Evolutionary conservation across 2,888 invertebrate species (phyloP), one percentile per base, ranked within the genome.

Genomic region (Cheilosia soror): DNA sequence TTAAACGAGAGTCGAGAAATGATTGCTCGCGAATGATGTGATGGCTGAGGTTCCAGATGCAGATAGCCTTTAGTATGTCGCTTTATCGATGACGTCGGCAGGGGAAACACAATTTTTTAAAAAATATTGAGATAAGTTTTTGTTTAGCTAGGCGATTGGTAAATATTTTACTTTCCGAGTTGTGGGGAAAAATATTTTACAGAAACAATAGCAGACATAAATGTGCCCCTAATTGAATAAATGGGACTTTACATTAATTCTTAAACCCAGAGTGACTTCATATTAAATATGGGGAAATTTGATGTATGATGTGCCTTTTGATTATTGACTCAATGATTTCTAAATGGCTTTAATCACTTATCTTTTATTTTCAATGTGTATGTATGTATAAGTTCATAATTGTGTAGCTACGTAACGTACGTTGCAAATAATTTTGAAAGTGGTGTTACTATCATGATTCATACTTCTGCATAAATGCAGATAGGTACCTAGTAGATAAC

Each of bases 81-180:
- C 29, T 55, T 71, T 66, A 82, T 77, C 60, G 25, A n/a, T 55
- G 33, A 62, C 69, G 55, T 62, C 11, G 5, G 9, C 2, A 20
- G 77, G 82, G 82, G 77, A 82, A 77, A 13, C 29, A 76, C 75
- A 44, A 37, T 42, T 5, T 25, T 55, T 13, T 7, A 47, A 31
- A 47, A 25, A 33, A n/a, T 31, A 40, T n/a, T 27, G 5, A 62
- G 60, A 62, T 71, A 65, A 71, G n/a, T n/a, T 25, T 49, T 40
- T 47, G 42, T 42, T 60, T 37, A 44, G 57, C 37, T 37, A 40
- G 29, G 42, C 42, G 25, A 29, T 63, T 3, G 2, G 13, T 42
- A 63, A 44, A 55, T 25, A 33, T 5, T 31, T 29, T 42, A 27
- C 4, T 33, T 25, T 27, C 13, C 7, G 27, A 25, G 25, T 13